Evolutionary conservation across 1,140 invertebrate genomes (phyloP).

Genomic region (Cyrtorhinus lividipennis): DNA sequence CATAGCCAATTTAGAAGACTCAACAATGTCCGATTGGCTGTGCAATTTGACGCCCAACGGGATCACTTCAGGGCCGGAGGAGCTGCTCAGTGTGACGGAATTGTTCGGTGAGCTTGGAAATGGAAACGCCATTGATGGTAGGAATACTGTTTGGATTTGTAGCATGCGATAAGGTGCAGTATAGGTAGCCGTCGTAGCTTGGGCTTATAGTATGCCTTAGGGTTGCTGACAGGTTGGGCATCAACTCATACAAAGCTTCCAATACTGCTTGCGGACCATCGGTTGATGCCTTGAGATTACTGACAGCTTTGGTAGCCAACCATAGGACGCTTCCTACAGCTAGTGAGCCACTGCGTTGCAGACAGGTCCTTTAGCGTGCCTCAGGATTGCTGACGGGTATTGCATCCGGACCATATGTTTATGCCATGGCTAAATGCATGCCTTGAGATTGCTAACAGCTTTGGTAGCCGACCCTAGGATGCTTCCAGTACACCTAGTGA

Average conservation of each 20-base stretch:
- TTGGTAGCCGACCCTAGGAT: too few species aligned
- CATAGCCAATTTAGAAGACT: background rate
- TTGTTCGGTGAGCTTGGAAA: background rate
- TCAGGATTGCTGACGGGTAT: too few species aligned
- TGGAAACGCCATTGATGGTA: background rate
- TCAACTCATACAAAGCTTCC: background rate
- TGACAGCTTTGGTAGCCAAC: too few species aligned
- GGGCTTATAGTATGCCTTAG: background rate
- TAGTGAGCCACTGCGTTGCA: too few species aligned
- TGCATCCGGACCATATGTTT: too few species aligned
- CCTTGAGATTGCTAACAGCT: too few species aligned
- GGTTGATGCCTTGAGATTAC: too few species aligned
- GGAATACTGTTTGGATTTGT: background rate
- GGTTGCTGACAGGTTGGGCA: background rate
- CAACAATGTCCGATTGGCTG: background rate
- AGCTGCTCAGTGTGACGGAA: background rate
- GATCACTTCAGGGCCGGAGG: background rate
- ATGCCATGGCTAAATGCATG: too few species aligned
- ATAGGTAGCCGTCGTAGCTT: background rate
- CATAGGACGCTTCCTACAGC: too few species aligned
- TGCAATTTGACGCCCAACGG: background rate
- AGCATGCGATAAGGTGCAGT: background rate
- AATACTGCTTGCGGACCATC: too few species aligned
- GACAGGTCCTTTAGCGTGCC: too few species aligned
- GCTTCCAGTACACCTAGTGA: too few species aligned